These are phyloP conservation scores for Tortricodes alternella DNA, from an alignment of 2,888 invertebrate genomes.

Conservation along the genomic window DNA sequence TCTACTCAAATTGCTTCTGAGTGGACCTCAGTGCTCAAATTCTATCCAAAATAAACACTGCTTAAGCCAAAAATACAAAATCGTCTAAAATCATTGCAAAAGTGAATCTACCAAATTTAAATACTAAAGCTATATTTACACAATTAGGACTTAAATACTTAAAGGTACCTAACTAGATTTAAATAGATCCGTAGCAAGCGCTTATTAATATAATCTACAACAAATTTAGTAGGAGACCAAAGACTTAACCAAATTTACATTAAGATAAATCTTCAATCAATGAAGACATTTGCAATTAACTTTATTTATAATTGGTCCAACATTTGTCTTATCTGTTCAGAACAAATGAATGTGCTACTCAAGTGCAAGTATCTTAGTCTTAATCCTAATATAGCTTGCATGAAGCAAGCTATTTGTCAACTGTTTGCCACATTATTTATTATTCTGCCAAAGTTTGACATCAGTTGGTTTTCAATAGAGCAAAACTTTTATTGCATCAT, in stretches of 20 bases:
- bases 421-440: conserved; percentile 3
- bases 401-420: conserved; percentile 16
- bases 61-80: conserved; percentile 47
- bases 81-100: conserved; percentile 49
- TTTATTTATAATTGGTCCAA: background rate
- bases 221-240: conserved; percentile 40
- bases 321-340: background rate
- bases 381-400: conserved; percentile 8
- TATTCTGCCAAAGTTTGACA: background rate
- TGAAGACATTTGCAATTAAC: background rate
- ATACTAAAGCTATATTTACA: conserved; percentile 80
- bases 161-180: conserved; percentile 54
- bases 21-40: conserved; percentile 46
- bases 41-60: conserved; percentile 48
- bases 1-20: conserved; percentile 34
- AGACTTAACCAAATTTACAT: conserved; percentile 34
- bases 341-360: conserved; percentile 4
- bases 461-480: background rate
- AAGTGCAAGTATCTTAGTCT: background rate
- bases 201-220: conserved; percentile 47
- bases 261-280: background rate
- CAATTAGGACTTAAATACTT: conserved; percentile 58
- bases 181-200: conserved; percentile 69
- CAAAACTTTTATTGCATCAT: background rate
- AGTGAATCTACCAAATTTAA: conserved; percentile 76